Base-by-base conservation (phyloP, 2,888 invertebrate species). In the Drosophila formosana region DNA sequence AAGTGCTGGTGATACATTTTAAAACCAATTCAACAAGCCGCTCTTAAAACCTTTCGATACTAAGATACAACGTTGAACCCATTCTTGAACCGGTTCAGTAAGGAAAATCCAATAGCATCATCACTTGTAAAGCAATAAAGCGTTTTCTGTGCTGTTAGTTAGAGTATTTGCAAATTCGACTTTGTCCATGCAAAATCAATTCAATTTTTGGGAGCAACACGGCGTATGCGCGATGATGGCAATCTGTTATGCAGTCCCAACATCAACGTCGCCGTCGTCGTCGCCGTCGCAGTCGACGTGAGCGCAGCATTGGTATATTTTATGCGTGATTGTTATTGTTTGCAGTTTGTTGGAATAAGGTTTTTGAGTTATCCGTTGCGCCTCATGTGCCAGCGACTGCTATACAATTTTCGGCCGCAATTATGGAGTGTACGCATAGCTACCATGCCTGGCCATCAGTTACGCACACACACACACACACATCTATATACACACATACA, bases 291-390 rank as follows among this genome's bases (percentile, higher is more conserved):
- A 39, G 32, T 53, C 37, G 49, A 18, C n/a, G n/a, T 55, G 11
- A 11, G n/a, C 51, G 41, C 41, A 43, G 32, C 25, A 41, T 58
- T 58, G 13, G 43, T 65, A 78, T 83, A 80, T 81, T 87, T 84
- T 84, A 72, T 87, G 82, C 85, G 66, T 82, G 82, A 83, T 88
- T 83, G 83, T 89, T 89, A 86, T 82, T 86, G 89, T 85, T 88
- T 87, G 89, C 88, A 81, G 70, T 84, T 72, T 74, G 81, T 63
- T 69, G 67, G 60, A 53, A 68, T 70, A 86, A 82, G 77, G 64
- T 65, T 71, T 66, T 66, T 66, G 63, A 77, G 78, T 65, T 85
- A 88, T 84, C 69, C 86, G 67, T 81, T 88, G 85, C 78, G 87
- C 68, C 88, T 89, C 89, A 83, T 89, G 63, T 87, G 82, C 70